Evolutionary conservation across 2,113 vertebrate genomes (phyloP), one percentile per base, ranked within the genome.

Genomic region (Trogon melanurus): DNA sequence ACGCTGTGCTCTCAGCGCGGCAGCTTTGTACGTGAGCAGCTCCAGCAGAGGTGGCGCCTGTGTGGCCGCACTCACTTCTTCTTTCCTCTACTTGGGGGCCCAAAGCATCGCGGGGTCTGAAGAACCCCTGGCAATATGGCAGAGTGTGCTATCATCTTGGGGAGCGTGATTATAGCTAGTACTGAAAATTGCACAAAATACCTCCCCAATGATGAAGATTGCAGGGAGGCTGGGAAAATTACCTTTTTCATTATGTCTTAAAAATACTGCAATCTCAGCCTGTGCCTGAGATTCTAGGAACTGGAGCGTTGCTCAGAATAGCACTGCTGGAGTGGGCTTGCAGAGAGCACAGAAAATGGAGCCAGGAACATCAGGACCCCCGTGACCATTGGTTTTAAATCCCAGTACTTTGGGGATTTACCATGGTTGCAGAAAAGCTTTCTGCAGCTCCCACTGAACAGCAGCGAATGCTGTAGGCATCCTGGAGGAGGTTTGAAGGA

Each of bases 141-240:
- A 78, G 36, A 36, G 79, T 69, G 13, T 1, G 20, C 95, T 93
- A 7, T 93, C 89, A 95, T 95, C 86, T 93, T 85, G 66, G 79
- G 89, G 62, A 86, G 45, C 16, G 3, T 88, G 66, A 95, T 95
- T 88, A 88, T 5, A 90, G 95, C 82, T 57, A 79, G 86, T 7
- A 26, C 82, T 19, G 94, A 89, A 97, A 97, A 97, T 94, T 93
- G 93, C 94, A 93, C 95, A 95, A 91, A 96, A 97, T 97, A 20
- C 72, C 69, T 97, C 85, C 93, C 91, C 75, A 30, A 60, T 85
- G 93, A 94, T 79, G 89, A 76, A 97, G 94, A 97, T 92, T 96
- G 94, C 95, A 91, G 94, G 74, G 88, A 96, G 83, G 25, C 96
- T 83, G 86, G 86, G 91, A 92, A 97, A 97, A 97, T 94, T 94